These are phyloP conservation scores for Chloropsis cyanopogon DNA, from an alignment of 2,113 vertebrate species.

Conservation along the genomic window DNA sequence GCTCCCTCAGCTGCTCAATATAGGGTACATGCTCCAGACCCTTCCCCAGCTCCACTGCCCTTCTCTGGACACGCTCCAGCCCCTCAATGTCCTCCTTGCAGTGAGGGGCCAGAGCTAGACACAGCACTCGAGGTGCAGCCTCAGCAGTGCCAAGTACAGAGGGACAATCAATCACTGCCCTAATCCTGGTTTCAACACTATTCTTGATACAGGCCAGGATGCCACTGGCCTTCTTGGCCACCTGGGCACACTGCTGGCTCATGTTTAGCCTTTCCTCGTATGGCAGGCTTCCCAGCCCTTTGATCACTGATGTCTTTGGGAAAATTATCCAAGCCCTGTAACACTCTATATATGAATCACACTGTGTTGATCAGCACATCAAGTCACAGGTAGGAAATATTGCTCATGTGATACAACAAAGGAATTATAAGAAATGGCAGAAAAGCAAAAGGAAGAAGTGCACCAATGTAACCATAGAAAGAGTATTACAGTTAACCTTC, in stretches of 20 bases:
- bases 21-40: background rate
- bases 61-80: background rate
- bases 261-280: background rate
- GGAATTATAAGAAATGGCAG: background rate
- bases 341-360: background rate
- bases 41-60: fast-evolving
- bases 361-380: background rate
- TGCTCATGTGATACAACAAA: background rate
- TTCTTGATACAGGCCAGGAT: background rate
- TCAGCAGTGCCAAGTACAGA: fast-evolving
- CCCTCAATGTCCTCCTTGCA: background rate
- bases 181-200: fast-evolving
- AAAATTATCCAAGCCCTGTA: background rate
- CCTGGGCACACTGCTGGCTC: background rate
- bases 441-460: background rate
- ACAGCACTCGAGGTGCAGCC: fast-evolving
- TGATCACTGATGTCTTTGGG: background rate
- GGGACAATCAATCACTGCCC: background rate
- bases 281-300: background rate
- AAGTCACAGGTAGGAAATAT: background rate
- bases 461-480: background rate
- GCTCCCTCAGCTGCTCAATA: background rate
- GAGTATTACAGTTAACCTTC: background rate
- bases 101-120: background rate
- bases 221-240: background rate